Base-by-base conservation (phyloP, 64 coral and sea anemone genomes). In the Trachythela sp. region DNA sequence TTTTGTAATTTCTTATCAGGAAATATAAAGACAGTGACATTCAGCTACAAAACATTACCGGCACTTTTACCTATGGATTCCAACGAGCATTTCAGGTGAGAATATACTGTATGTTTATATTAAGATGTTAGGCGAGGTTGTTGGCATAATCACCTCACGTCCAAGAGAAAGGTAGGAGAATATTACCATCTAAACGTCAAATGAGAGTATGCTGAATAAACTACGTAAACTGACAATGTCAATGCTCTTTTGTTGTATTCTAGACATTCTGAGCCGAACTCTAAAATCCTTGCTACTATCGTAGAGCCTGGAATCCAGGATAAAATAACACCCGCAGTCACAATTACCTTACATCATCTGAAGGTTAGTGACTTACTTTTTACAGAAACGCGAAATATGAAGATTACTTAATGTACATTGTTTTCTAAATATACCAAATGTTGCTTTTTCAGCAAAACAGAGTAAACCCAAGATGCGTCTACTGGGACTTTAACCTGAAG, bases 191-290 rank as follows among this genome's bases (percentile, higher is more conserved):
- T 45, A 11, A 45, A 45, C 42, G 42, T 45, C 4, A 4, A 4
- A 64, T 26, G 15, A 26, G 56, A 64, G 56, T 18, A 26, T 26
- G 56, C 20, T n/a, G 56, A 6, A 9, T 27, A 27, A 20, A 64
- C 5, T 20, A 2, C 42, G 11, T 11, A 11, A 4, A 45, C 42
- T 45, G 42, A 45, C 4, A 11, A 6, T 45, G 42, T 45, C n/a
- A n/a, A n/a, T n/a, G n/a, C n/a, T n/a, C n/a, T n/a, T 2, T 52
- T 52, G 10, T 80, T 80, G 15, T 80, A 4, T 34, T 39, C 35
- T 39, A 80, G 75, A 34, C 75, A 80, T 80, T 80, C 75, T 15
- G 37, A 80, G 20, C 75, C 75, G 35, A 80, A 80, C 75, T 80
- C 75, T 20, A 80, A 80, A 39, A 37, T 80, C 8, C 75, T 80